These are phyloP conservation scores for Drosophila pseudotalamancana DNA, from an alignment of 2,888 invertebrate genomes.

Conservation along the genomic window DNA sequence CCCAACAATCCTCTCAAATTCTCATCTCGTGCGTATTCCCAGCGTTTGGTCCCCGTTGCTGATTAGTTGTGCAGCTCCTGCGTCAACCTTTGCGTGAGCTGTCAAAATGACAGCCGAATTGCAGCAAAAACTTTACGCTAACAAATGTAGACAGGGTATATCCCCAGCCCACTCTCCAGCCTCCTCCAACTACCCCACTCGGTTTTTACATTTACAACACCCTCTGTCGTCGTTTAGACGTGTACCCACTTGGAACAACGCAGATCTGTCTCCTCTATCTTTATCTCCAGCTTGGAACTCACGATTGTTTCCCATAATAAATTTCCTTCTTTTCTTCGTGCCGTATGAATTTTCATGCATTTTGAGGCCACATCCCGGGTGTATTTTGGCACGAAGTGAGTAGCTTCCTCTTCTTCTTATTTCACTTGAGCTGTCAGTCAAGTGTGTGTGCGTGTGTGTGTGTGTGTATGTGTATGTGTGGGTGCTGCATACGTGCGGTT, in stretches of 20 bases:
- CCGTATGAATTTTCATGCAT: slow-evolving; percentile 72
- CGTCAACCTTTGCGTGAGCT: slow-evolving; percentile 73
- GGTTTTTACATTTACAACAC: neutral
- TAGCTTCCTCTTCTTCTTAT: slow-evolving; percentile 20
- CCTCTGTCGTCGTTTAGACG: slow-evolving; percentile 22
- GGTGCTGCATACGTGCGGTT: slow-evolving; percentile 42
- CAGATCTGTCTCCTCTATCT: slow-evolving; percentile 24
- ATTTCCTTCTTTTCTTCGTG: slow-evolving; percentile 32
- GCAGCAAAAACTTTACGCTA: slow-evolving; percentile 57
- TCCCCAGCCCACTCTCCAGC: neutral
- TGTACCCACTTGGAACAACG: slow-evolving; percentile 39
- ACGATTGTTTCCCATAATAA: slow-evolving; percentile 74
- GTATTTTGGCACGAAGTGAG: slow-evolving; percentile 67
- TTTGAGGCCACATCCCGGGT: slow-evolving; percentile 66
- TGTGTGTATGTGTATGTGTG: slow-evolving; percentile 41
- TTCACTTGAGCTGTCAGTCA: slow-evolving; percentile 72
- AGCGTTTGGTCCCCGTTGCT: slow-evolving; percentile 35
- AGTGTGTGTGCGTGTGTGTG: slow-evolving; percentile 10
- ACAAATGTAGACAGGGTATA: slow-evolving; percentile 58
- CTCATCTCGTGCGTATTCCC: slow-evolving; percentile 27
- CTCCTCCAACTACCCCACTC: neutral
- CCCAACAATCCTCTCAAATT: slow-evolving; percentile 1
- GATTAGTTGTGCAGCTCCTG: slow-evolving; percentile 54
- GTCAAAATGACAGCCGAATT: slow-evolving; percentile 75
- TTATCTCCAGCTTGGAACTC: slow-evolving; percentile 23